These are phyloP conservation scores for Eremobia ochroleuca DNA, from an alignment of 2,888 invertebrate species.

Conservation along the genomic window DNA sequence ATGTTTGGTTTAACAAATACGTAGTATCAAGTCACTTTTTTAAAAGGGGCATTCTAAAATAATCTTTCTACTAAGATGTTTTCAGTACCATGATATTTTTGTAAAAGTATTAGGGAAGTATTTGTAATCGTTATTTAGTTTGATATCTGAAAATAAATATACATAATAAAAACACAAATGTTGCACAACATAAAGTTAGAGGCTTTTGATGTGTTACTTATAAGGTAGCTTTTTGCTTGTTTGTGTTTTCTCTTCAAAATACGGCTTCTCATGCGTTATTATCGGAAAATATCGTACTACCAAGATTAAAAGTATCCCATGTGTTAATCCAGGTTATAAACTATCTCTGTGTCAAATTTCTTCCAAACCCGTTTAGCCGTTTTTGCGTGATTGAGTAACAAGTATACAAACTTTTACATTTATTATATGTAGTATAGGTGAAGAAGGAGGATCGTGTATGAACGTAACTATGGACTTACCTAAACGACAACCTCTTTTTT, in stretches of 20 bases:
- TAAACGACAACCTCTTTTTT: neutral
- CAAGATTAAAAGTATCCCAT: too few species aligned
- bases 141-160: neutral
- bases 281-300: too few species aligned
- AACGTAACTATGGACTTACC: too few species aligned
- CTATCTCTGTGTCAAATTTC: neutral
- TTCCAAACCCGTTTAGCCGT: too few species aligned
- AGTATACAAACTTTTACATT: too few species aligned
- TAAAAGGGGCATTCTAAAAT: neutral
- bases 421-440: too few species aligned
- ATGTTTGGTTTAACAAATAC: too few species aligned
- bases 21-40: too few species aligned
- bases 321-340: neutral
- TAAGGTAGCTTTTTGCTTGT: slow-evolving; percentile 11
- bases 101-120: neutral
- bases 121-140: neutral
- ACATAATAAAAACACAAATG: neutral
- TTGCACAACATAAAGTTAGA: neutral
- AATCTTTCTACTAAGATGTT: too few species aligned
- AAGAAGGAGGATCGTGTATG: too few species aligned
- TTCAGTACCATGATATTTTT: neutral
- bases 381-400: too few species aligned
- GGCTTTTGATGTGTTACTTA: slow-evolving; percentile 4
- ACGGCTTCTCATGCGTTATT: neutral
- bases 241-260: slow-evolving; percentile 3